phyloP scores from a whole-genome alignment of 2,113 vertebrate genomes.

The Tauraco erythrolophus region DNA sequence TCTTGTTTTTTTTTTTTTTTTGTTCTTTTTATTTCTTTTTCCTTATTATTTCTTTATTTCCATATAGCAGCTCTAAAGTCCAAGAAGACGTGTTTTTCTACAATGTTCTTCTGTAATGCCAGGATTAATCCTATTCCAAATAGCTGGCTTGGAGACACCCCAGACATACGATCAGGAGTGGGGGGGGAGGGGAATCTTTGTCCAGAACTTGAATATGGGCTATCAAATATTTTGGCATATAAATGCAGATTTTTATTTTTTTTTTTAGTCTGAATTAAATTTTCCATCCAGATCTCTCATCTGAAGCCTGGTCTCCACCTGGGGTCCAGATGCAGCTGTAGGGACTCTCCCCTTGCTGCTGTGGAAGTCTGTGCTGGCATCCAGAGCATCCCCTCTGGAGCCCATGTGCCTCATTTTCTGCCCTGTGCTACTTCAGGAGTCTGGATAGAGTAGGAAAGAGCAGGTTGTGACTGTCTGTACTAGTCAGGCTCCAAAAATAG shows the following conservation, averaged over 20 bases:
- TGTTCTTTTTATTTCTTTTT: not conserved
- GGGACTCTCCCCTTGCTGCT: not conserved
- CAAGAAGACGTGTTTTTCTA: not conserved
- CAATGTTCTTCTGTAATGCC: not conserved
- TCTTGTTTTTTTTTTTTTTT: not conserved
- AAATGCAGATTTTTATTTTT: not conserved
- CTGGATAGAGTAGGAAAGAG: not conserved
- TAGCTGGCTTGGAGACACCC: not conserved
- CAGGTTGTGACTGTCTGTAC: not conserved
- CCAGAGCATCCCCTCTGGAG: not conserved
- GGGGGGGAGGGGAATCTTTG: not conserved
- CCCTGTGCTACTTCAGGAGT: not conserved
- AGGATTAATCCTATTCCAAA: not conserved
- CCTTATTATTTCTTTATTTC: not conserved
- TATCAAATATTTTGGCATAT: not conserved
- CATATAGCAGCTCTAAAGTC: not conserved
- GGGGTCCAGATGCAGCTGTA: not conserved
- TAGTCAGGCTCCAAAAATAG: not conserved
- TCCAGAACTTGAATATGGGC: not conserved
- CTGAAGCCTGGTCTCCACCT: not conserved
- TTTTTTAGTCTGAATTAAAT: not conserved
- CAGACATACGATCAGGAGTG: not conserved
- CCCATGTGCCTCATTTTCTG: not conserved
- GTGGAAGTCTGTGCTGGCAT: not conserved
- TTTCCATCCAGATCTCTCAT: not conserved